Evolutionary conservation across 2,888 invertebrate genomes (phyloP).

Genomic region (Monoplex corrugatus): DNA sequence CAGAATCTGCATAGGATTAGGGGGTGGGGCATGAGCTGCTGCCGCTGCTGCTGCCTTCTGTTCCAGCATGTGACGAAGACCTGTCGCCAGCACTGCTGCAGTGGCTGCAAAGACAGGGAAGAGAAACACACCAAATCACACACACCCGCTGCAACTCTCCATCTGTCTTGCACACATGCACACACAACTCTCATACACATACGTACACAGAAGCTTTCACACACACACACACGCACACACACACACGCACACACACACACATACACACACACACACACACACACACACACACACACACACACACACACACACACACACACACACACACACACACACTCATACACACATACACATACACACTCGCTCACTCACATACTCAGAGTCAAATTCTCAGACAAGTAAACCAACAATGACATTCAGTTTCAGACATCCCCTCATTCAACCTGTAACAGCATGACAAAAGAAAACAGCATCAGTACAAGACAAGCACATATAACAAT

Average conservation of each 20-base stretch:
- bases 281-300: too few species aligned
- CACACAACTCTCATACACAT: background rate
- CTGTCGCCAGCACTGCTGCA: constrained; percentile 46
- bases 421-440: constrained; percentile 21
- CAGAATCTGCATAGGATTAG: constrained; percentile 17
- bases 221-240: background rate
- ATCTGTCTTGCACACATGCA: background rate
- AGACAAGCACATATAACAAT: constrained; percentile 3
- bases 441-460: constrained; percentile 1
- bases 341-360: too few species aligned
- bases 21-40: constrained; percentile 15
- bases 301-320: too few species aligned
- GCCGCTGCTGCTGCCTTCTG: constrained; percentile 56
- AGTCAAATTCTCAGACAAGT: background rate
- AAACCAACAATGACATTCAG: too few species aligned
- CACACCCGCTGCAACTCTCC: background rate
- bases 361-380: background rate
- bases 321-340: too few species aligned
- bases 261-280: too few species aligned
- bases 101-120: constrained; percentile 36
- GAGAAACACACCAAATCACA: constrained; percentile 30
- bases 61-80: constrained; percentile 48
- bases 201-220: background rate
- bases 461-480: constrained; percentile 16
- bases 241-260: background rate